phyloP scores from a whole-genome alignment of 2,888 invertebrate species.

The Acanthosepion pharaonis region DNA sequence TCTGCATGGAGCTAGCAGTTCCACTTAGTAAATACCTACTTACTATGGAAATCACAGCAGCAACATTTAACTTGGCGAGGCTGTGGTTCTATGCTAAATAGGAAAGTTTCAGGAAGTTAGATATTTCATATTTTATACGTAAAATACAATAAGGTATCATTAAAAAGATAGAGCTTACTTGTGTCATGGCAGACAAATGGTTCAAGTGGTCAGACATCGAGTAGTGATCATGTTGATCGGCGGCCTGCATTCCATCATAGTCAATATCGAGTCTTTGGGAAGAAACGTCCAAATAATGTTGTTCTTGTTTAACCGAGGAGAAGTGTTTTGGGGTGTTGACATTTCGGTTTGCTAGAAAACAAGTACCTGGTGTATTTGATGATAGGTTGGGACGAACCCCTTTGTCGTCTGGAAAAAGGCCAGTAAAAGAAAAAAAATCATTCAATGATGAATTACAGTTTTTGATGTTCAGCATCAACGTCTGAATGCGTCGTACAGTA shows the following conservation, averaged over 20 bases:
- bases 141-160: no score
- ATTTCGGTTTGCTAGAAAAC: constrained; percentile 65
- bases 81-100: no score
- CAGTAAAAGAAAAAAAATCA: neutral
- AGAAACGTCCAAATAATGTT: constrained; percentile 53
- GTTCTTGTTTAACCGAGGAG: constrained; percentile 53
- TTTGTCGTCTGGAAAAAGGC: constrained; percentile 61
- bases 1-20: no score
- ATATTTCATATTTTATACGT: no score
- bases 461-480: no score
- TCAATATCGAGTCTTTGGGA: constrained; percentile 53
- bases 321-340: constrained; percentile 49
- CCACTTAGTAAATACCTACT: no score
- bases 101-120: no score
- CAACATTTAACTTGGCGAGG: no score
- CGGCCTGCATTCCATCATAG: constrained; percentile 51
- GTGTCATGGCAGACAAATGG: constrained; percentile 56
- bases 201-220: constrained; percentile 53
- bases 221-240: constrained; percentile 49
- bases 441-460: neutral
- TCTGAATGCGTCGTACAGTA: no score
- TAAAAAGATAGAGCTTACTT: constrained; percentile 52
- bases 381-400: constrained; percentile 65
- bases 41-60: no score
- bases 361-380: constrained; percentile 65